These are phyloP conservation scores for Eulemur albifrons DNA, from an alignment of 2,797 vertebrate species.

Conservation along the genomic window DNA sequence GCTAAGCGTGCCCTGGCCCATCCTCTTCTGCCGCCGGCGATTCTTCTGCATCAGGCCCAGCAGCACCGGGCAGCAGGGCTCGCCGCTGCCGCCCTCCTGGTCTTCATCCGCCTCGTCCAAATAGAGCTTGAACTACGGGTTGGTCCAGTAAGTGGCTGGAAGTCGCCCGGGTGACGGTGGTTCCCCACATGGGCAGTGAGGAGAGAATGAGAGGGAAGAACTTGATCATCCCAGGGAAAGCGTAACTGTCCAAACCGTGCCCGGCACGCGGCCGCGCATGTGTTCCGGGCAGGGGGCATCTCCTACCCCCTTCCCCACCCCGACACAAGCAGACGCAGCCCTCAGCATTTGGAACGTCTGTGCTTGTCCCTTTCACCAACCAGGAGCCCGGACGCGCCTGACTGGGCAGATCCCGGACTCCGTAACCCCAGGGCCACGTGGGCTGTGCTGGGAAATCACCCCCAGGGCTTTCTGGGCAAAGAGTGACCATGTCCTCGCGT, in stretches of 20 bases:
- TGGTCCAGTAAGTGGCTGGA: conserved; percentile 92
- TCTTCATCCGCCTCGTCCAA: conserved; percentile 89
- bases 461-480: neutral
- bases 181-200: neutral
- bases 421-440: neutral
- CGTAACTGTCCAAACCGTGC: no score
- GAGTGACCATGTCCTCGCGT: neutral
- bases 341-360: fast-evolving
- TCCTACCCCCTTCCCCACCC: neutral
- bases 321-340: neutral
- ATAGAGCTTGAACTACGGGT: conserved; percentile 91
- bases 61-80: conserved; percentile 87
- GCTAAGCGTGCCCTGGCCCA: conserved; percentile 89
- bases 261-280: fast-evolving
- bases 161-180: neutral
- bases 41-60: conserved; percentile 94
- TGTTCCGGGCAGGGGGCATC: neutral
- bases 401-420: neutral
- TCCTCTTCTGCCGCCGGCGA: conserved; percentile 84
- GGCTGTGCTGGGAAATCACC: neutral
- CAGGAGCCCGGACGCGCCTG: neutral
- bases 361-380: neutral
- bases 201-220: conserved; percentile 28
- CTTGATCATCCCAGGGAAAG: neutral
- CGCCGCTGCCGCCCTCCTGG: conserved; percentile 71